phyloP scores from a whole-genome alignment of 2,113 vertebrate genomes.

The Hymenochirus boettgeri region DNA sequence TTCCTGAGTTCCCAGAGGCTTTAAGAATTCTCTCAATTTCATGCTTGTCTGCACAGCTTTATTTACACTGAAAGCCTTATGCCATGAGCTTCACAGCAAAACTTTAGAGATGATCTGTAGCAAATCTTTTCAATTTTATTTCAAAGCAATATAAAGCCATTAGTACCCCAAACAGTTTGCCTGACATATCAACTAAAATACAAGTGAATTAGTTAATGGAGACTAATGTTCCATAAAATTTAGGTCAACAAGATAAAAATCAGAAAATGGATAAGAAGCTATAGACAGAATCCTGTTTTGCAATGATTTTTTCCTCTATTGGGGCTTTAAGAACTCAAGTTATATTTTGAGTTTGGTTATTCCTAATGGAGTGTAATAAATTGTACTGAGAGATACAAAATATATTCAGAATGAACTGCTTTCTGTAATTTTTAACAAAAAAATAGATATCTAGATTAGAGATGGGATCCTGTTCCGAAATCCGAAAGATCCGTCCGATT shows the following conservation, averaged over 20 bases:
- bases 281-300: background rate
- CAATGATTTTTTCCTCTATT: background rate
- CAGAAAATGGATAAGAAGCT: conserved; percentile 39
- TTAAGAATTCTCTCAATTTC: conserved; percentile 69
- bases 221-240: conserved; percentile 56
- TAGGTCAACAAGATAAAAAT: conserved; percentile 53
- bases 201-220: conserved; percentile 56
- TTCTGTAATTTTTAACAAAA: no score
- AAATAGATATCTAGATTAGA: no score
- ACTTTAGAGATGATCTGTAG: conserved; percentile 52
- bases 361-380: no score
- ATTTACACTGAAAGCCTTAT: conserved; percentile 64
- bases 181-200: conserved; percentile 51
- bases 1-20: conserved; percentile 54
- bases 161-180: conserved; percentile 40
- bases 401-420: no score
- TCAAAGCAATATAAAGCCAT: conserved; percentile 44
- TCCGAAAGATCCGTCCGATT: no score
- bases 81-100: conserved; percentile 56
- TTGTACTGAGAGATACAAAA: no score
- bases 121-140: conserved; percentile 54
- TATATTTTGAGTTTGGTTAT: no score
- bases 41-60: conserved; percentile 65
- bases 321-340: no score
- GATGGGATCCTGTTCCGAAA: no score